These are phyloP conservation scores for Apaloderma vittatum DNA, from an alignment of 2,113 vertebrate species.

Conservation along the genomic window DNA sequence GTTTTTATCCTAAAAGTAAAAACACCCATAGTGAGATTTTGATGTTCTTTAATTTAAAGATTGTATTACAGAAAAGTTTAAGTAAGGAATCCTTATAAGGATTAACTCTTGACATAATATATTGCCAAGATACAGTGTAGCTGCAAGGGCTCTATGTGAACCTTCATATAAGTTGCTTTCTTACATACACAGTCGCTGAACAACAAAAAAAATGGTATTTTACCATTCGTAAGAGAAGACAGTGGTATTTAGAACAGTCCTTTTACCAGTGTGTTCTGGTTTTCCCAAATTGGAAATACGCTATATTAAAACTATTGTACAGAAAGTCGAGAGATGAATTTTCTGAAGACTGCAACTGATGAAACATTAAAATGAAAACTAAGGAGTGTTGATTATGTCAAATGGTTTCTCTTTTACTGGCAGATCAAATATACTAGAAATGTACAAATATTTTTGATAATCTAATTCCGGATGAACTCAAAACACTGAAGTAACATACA, in stretches of 20 bases:
- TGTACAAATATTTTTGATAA: constrained; percentile 75
- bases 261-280: constrained; percentile 48
- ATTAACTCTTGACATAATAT: constrained; percentile 68
- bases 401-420: constrained; percentile 84
- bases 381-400: constrained; percentile 64
- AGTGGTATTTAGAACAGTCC: constrained; percentile 62
- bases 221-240: constrained; percentile 42
- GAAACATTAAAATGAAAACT: constrained; percentile 70
- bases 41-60: constrained; percentile 77
- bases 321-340: constrained; percentile 26
- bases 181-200: constrained; percentile 54
- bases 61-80: constrained; percentile 71
- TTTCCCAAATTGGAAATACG: constrained; percentile 45
- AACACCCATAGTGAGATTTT: constrained; percentile 55
- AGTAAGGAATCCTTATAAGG: constrained; percentile 71
- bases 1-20: constrained; percentile 36
- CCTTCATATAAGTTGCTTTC: constrained; percentile 70
- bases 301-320: constrained; percentile 28
- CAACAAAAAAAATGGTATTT: constrained; percentile 39
- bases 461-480: constrained; percentile 77
- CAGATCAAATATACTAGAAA: constrained; percentile 89
- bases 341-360: constrained; percentile 27
- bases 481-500: constrained; percentile 80
- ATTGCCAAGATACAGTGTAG: constrained; percentile 72
- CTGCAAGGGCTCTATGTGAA: constrained; percentile 68